Base-by-base conservation (phyloP, 2,888 invertebrate species). In the Ectemnius cavifrons region DNA sequence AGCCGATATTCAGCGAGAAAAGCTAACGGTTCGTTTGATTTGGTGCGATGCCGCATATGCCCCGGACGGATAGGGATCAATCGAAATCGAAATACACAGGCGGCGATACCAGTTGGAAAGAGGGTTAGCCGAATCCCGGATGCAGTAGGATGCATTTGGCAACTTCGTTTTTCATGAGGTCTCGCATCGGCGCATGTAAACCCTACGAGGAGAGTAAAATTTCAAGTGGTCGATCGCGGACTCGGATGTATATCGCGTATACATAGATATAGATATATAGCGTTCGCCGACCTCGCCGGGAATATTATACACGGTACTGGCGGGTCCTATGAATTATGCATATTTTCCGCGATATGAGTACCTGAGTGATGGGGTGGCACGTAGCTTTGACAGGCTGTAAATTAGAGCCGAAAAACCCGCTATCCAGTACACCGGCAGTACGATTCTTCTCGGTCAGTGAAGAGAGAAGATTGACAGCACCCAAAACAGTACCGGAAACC, bases 281-380 rank as follows among this genome's bases (percentile, higher is more conserved):
- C 79, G 82, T 79, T 71, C 78, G 71, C 58, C 79, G 73, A 81
- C 73, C 81, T 75, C 77, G 71, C 65, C 79, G 80, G 37, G 82
- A 81, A 83, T 84, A 82, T 84, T 80, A 81, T 84, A 78, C 79
- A 77, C 78, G 73, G 71, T 71, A 65, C 66, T 73, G 75, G 47
- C 69, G 72, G 65, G 77, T 70, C 65, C 83, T 77, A 90, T 90
- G 89, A 89, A 89, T 89, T 88, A 90, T 89, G 87, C 86, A 90
- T 89, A 89, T 84, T 89, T 90, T 89, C 89, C 89, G 78, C 86
- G 86, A 88, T 89, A 87, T 84, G 90, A 89, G 89, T 89, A 87
- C 78, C 87, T 90, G 90, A 90, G 87, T 85, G 90, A 90, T 89
- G 86, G 87, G 83, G 85, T 85, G 83, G 85, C 84, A 82, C 85